Evolutionary conservation across 2,888 invertebrate species (phyloP), one percentile per base, ranked within the genome.

Genomic region (Trisateles emortualis): DNA sequence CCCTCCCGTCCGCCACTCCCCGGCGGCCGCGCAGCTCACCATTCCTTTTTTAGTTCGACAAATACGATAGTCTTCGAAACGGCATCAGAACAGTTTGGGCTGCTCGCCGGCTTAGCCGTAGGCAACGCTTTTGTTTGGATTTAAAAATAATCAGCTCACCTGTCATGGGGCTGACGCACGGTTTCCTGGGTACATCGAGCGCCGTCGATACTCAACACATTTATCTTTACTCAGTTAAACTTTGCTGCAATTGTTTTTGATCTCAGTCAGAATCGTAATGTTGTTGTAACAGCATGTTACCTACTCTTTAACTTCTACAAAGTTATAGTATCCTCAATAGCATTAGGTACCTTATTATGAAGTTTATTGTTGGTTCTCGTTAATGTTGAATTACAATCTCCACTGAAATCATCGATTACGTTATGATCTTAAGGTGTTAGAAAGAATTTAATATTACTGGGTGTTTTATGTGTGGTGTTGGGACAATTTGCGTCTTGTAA

Each of bases 21-120:
- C 61, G 59, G 72, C 68, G 52, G 52, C 61, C 64, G 64, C 62
- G 69, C 71, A 75, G 64, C 65, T 68, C 47, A 42, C 86, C 85
- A 88, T 88, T 87, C 92, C 92, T 90, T 91, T 90, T 92, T 88
- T 92, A 92, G 91, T 88, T 88, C 86, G 90, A 79, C 80, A 80
- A 84, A 83, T 83, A 76, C 78, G 85, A 84, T 81, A 79, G 75
- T 76, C 72, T 79, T 78, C 74, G 78, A 78, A 63, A 82, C 82
- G 70, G 74, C 76, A 78, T 83, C 91, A 91, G 83, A 89, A 79
- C 81, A 56, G 73, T 79, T 75, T 69, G 50, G 81, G 71, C 76
- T 63, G 81, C 78, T 74, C 69, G 71, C 43, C 54, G 61, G 76
- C 73, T 80, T 81, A 74, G 82, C 83, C 79, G 88, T 78, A 54